Evolutionary conservation across 2,113 vertebrate genomes (phyloP), one percentile per base, ranked within the genome.

Genomic region (Edolisoma coerulescens): DNA sequence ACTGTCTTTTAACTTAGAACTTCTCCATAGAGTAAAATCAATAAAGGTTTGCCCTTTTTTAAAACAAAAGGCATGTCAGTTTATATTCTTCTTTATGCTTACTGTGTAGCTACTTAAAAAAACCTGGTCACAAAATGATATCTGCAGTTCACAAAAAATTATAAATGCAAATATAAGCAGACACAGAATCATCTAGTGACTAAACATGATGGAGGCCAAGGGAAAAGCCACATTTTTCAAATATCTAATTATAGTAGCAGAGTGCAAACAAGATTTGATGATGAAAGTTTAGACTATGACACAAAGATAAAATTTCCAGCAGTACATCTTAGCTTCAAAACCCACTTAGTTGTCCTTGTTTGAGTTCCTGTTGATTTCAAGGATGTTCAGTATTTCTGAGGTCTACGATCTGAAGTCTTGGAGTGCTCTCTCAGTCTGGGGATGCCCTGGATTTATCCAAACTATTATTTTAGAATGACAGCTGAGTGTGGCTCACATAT

Each of bases 1-100:
- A n/a, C 35, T 82, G 49, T 68, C n/a, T 68, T 93, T 80, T 77
- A 87, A 81, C 45, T 74, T 84, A 82, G 44, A 79, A 63, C 82
- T 89, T 68, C n/a, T 82, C 17, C 14, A 19, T 2, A 70, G 14
- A 84, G 13, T 87, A 68, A 91, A 63, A 93, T 70, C 23, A 79
- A 28, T 75, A 47, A 39, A 67, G n/a, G 16, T 86, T 53, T 87
- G 30, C n/a, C 9, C 12, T 47, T 71, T 56, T 64, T 83, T 68
- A 64, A n/a, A 63, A 87, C 23, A 80, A 74, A 81, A 92, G 30
- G 5, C 23, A 41, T 1, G 8, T 15, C 18, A 17, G 1, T 21
- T 73, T 81, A 78, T 71, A 50, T 27, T 85, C 73, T 80, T 71
- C 76, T 54, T 86, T 81, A 73, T 73, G 20, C 13, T 64, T 74